Evolutionary conservation across 2,888 invertebrate genomes (phyloP).

Genomic region (Melanchra persicariae): DNA sequence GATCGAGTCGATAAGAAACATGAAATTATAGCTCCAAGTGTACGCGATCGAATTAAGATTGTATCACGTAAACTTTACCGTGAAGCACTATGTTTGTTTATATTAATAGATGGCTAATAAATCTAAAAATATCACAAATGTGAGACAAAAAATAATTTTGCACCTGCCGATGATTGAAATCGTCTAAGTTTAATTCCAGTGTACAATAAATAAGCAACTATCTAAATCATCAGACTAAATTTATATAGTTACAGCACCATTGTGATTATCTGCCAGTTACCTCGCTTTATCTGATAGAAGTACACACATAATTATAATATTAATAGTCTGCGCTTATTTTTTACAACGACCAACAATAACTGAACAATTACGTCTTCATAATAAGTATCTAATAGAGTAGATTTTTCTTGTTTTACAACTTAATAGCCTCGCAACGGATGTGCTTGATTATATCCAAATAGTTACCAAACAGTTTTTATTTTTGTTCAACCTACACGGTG

Average conservation of each 20-base stretch:
- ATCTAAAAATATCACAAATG: conserved; percentile 18
- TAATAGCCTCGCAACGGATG: conserved; percentile 68
- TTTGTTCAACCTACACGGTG: conserved; percentile 43
- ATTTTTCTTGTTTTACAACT: conserved; percentile 70
- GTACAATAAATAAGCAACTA: conserved; percentile 1
- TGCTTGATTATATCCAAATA: conserved; percentile 69
- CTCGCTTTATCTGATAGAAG: conserved; percentile 32
- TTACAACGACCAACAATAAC: conserved; percentile 51
- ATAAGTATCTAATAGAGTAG: conserved; percentile 61
- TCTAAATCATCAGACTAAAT: not conserved
- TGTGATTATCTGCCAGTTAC: conserved; percentile 38
- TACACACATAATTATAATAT: conserved; percentile 51
- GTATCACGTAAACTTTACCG: conserved; percentile 32
- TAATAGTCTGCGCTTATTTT: conserved; percentile 46
- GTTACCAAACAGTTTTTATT: conserved; percentile 65
- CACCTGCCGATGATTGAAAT: conserved; percentile 10
- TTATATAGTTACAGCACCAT: conserved; percentile 16
- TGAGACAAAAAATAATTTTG: conserved; percentile 10
- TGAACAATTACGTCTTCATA: conserved; percentile 63
- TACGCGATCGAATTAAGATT: conserved; percentile 64
- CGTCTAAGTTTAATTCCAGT: not conserved
- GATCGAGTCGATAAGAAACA: conserved; percentile 65
- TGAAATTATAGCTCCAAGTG: conserved; percentile 61
- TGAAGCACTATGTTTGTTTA: conserved; percentile 19
- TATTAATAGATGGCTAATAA: conserved; percentile 22